phyloP scores from a whole-genome alignment of 2,113 vertebrate genomes.

The Otocyon megalotis region DNA sequence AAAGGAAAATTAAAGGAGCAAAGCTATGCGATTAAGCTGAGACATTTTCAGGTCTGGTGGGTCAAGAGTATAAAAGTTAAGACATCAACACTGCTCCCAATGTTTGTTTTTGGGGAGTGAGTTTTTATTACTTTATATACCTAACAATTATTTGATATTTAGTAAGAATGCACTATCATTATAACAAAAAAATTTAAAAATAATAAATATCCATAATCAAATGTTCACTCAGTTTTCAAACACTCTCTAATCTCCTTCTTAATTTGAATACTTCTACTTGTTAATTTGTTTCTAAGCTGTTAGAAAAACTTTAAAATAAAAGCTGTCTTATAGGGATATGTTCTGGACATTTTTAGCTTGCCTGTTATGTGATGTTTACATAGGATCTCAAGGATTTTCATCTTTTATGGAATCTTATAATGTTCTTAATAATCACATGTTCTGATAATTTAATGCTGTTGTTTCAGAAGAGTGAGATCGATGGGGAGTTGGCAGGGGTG shows the following conservation, averaged over 20 bases:
- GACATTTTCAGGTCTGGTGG: not conserved
- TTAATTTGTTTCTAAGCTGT: not conserved
- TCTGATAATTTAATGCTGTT: slow-evolving; percentile 12
- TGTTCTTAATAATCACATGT: not conserved
- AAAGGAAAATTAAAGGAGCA: not conserved
- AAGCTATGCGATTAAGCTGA: not conserved
- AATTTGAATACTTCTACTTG: slow-evolving; percentile 42
- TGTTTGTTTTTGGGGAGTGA: not conserved
- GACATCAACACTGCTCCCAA: not conserved
- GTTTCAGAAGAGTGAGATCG: not conserved
- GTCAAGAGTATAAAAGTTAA: slow-evolving; percentile 28
- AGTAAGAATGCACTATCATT: not conserved
- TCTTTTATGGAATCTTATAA: not conserved
- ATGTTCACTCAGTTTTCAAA: slow-evolving; percentile 39
- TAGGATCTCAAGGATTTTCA: not conserved
- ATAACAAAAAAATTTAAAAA: not conserved
- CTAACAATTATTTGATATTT: not conserved
- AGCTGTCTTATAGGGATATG: slow-evolving; percentile 18
- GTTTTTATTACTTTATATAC: not conserved
- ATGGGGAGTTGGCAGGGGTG: not conserved
- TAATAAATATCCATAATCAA: not conserved
- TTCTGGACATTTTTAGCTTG: slow-evolving; percentile 39
- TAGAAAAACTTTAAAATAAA: slow-evolving; percentile 46
- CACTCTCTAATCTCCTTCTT: not conserved
- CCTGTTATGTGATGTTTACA: not conserved